phyloP scores from a whole-genome alignment of 2,113 vertebrate genomes.

The Camelus bactrianus region DNA sequence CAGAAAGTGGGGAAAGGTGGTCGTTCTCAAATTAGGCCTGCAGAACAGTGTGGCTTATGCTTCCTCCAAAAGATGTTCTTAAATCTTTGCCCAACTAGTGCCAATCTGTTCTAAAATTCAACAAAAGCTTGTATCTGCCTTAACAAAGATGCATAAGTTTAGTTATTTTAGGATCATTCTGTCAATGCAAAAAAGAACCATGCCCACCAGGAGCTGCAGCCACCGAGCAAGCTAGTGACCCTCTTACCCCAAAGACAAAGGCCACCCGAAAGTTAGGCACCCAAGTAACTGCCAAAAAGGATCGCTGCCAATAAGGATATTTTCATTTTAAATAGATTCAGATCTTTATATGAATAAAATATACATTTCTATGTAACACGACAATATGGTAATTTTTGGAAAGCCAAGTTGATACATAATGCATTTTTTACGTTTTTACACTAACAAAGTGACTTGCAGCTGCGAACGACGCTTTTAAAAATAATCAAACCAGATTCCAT shows the following conservation, averaged over 20 bases:
- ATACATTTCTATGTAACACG: neutral
- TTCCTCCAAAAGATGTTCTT: neutral
- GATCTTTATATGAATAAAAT: conserved; percentile 30
- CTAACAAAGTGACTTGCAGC: neutral
- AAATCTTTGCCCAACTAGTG: neutral
- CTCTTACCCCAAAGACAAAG: neutral
- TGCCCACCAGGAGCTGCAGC: neutral
- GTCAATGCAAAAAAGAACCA: neutral
- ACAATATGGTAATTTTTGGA: neutral
- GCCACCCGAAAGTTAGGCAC: neutral
- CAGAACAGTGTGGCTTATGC: neutral
- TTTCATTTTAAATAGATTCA: neutral
- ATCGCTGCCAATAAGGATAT: neutral
- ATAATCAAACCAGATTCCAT: conserved; percentile 23
- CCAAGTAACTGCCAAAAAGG: neutral
- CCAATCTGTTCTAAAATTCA: conserved; percentile 40
- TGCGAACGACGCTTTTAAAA: conserved; percentile 32
- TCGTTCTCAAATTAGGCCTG: neutral
- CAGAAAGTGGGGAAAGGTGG: too few relatives aligned
- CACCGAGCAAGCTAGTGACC: neutral
- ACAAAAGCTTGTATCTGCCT: neutral
- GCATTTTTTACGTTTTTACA: conserved; percentile 12
- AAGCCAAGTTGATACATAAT: neutral
- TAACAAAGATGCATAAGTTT: neutral
- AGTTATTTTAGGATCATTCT: neutral